phyloP scores from a whole-genome alignment of 2,113 vertebrate species.

The Dissostichus mawsoni region DNA sequence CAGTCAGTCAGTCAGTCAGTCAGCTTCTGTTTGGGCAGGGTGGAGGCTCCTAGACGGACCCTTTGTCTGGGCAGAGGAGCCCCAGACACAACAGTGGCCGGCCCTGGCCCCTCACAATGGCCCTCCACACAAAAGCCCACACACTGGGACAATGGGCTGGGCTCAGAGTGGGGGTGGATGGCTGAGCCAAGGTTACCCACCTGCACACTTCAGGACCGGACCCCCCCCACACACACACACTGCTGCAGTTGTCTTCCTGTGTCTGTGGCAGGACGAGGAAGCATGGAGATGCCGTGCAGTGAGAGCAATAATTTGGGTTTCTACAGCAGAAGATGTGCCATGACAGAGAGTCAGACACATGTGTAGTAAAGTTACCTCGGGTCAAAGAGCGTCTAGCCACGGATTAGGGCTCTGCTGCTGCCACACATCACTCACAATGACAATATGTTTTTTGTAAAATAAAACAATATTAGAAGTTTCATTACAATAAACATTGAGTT shows the following conservation, averaged over 20 bases:
- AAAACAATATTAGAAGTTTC: neutral
- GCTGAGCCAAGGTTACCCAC: constrained; percentile 81
- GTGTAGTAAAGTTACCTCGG: constrained; percentile 22
- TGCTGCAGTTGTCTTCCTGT: constrained; percentile 81
- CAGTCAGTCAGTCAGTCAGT: constrained; percentile 11
- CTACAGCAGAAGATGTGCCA: constrained; percentile 30
- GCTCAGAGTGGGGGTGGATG: constrained; percentile 71
- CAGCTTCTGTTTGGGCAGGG: constrained; percentile 60
- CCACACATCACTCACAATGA: neutral
- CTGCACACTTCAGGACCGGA: constrained; percentile 78
- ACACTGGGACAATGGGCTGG: constrained; percentile 78
- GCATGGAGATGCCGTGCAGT: constrained; percentile 34
- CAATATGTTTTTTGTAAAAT: neutral
- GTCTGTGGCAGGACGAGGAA: constrained; percentile 50
- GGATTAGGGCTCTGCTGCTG: constrained; percentile 9
- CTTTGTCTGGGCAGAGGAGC: constrained; percentile 80
- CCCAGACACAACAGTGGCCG: constrained; percentile 85
- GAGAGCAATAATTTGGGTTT: constrained; percentile 38
- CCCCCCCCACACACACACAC: constrained; percentile 4
- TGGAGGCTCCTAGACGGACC: constrained; percentile 73
- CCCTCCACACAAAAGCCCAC: constrained; percentile 77
- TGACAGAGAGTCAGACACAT: constrained; percentile 23
- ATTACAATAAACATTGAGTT: neutral
- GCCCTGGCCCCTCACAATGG: constrained; percentile 77
- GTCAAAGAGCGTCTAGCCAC: constrained; percentile 23